Percentiles rank a stretch among this genome's conserved stretches.
Evolutionary conservation across 2,113 vertebrate genomes (phyloP).

Genomic region (Gallinago media): DNA sequence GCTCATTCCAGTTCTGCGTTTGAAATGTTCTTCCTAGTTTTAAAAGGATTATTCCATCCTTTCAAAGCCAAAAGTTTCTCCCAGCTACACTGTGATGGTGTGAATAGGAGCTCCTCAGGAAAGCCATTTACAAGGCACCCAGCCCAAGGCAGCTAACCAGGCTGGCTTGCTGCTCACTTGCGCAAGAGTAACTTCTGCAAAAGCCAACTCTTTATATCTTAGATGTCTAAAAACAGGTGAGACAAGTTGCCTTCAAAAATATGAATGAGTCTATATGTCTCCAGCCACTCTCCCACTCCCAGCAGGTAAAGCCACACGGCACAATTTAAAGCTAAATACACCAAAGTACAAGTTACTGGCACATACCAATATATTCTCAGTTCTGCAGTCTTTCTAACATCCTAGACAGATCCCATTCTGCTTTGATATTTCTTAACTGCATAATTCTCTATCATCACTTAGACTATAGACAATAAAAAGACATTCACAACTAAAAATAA

Average conservation of each 20-base stretch:
- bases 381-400: neutral
- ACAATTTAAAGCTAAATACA: neutral
- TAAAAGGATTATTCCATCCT: neutral
- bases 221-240: neutral
- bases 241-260: neutral
- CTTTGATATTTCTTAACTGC: neutral
- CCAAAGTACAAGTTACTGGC: neutral
- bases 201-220: neutral
- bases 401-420: neutral
- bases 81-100: neutral
- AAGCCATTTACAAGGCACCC: neutral
- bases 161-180: neutral
- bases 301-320: neutral
- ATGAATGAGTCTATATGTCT: neutral
- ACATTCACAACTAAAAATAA: neutral
- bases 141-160: neutral
- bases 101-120: neutral
- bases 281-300: neutral
- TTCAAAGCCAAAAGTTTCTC: neutral
- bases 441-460: neutral
- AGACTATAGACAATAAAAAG: neutral
- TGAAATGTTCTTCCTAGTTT: neutral
- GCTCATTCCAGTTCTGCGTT: neutral
- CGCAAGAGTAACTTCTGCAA: neutral
- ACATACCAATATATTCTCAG: rapidly evolving